Conservation (phyloP, 30 jellyfish, hydroid and myxozoan genomes). For the Cassiopea andromeda region DNA sequence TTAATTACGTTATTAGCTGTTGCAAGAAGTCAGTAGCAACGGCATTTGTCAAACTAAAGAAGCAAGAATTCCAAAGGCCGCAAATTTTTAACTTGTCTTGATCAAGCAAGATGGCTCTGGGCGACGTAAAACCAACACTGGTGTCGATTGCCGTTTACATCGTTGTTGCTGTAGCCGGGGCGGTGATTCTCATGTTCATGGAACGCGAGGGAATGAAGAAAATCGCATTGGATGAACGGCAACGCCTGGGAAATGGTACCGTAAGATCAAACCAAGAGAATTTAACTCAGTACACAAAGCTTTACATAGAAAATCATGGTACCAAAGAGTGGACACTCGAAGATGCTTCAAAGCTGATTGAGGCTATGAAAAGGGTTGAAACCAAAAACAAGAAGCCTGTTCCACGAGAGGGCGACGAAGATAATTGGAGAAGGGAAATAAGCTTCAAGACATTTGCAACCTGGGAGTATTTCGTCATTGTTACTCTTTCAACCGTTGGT, state of each 20-base stretch:
- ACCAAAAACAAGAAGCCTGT: conserved; percentile 4
- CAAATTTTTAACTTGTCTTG: not conserved
- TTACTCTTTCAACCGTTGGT: conserved; percentile 47
- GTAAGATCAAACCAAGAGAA: not conserved
- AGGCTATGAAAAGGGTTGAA: conserved; percentile 13
- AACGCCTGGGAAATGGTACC: conserved; percentile 4
- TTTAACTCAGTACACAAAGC: conserved; percentile 18
- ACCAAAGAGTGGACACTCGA: conserved; percentile 9
- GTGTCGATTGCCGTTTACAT: conserved; percentile 27
- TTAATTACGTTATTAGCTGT: not conserved
- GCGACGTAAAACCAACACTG: conserved; percentile 38
- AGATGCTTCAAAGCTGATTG: conserved; percentile 22
- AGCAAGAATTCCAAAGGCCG: not conserved
- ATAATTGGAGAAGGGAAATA: conserved; percentile 21
- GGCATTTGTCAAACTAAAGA: not conserved
- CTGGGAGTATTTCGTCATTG: conserved; percentile 41
- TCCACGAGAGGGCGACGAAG: not conserved
- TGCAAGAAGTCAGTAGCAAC: conserved; percentile 4
- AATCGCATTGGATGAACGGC: conserved; percentile 7
- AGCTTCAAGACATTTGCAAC: conserved; percentile 29
- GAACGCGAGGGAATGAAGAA: conserved; percentile 41
- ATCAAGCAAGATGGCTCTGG: conserved; percentile 33
- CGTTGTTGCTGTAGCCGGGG: conserved; percentile 36
- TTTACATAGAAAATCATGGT: conserved; percentile 31
- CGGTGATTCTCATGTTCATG: conserved; percentile 45